These are phyloP conservation scores for Hippoglossus stenolepis DNA, from an alignment of 2,113 vertebrate species.

Conservation along the genomic window DNA sequence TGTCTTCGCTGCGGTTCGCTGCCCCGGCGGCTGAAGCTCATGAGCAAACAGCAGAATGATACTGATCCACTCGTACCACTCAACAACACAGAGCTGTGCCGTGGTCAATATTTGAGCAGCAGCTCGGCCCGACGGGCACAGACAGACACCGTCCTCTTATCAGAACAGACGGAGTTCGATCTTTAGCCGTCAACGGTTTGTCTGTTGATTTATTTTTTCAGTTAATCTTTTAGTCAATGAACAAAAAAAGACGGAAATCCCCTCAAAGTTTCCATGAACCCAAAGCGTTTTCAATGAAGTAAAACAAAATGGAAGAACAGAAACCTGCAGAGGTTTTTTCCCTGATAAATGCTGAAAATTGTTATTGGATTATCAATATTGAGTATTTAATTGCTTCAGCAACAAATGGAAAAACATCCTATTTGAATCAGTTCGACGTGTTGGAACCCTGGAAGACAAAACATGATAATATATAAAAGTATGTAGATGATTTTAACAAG, in stretches of 20 bases:
- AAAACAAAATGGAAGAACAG: too few species aligned
- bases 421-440: too few species aligned
- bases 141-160: not conserved
- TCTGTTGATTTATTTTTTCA: not conserved
- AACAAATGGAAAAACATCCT: too few species aligned
- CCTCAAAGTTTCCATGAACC: not conserved
- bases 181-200: not conserved
- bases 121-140: conserved; percentile 22
- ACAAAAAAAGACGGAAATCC: not conserved
- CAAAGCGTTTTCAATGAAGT: not conserved
- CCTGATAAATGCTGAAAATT: too few species aligned
- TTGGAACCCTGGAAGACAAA: too few species aligned
- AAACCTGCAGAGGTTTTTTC: too few species aligned
- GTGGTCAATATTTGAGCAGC: conserved; percentile 60
- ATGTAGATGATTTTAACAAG: too few species aligned
- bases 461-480: too few species aligned
- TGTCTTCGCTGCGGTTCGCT: not conserved
- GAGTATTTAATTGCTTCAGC: too few species aligned
- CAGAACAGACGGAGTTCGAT: not conserved
- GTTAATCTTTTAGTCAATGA: not conserved
- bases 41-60: conserved; percentile 36
- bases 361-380: too few species aligned
- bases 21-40: conserved; percentile 12
- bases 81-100: conserved; percentile 1
- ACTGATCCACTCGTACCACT: conserved; percentile 21